These are phyloP conservation scores for Oreonectes daqikongensis DNA, from an alignment of 2,797 vertebrate species.

Conservation along the genomic window DNA sequence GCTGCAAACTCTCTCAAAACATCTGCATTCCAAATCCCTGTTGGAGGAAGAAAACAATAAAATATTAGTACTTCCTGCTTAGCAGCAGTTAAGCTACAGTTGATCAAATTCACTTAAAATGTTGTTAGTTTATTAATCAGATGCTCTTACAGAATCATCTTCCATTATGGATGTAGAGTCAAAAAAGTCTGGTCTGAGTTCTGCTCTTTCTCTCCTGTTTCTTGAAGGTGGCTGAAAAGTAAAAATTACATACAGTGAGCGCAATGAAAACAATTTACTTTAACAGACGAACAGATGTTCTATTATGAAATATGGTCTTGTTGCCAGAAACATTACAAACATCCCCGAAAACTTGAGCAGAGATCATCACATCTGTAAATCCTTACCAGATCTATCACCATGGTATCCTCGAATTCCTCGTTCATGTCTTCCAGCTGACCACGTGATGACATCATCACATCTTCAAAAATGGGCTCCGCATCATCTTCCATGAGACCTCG, in stretches of 20 bases:
- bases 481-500: constrained; percentile 99
- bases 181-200: constrained; percentile 99
- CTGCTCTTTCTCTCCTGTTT: constrained; percentile 95
- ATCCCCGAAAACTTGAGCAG: neutral
- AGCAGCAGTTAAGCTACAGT: no score
- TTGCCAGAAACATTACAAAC: neutral
- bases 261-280: neutral
- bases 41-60: neutral
- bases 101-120: constrained; percentile 1
- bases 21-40: constrained; percentile 63
- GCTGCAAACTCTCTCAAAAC: constrained; percentile 53
- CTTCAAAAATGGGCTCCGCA: constrained; percentile 98
- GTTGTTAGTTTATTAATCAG: neutral
- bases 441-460: constrained; percentile 99
- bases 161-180: constrained; percentile 99
- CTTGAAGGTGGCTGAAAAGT: constrained; percentile 91
- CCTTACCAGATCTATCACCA: constrained; percentile 98
- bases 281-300: constrained; percentile 20
- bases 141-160: constrained; percentile 91
- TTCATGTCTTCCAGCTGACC: constrained; percentile 99
- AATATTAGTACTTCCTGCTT: neutral
- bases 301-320: neutral
- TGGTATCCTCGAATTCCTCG: constrained; percentile 99
- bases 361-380: constrained; percentile 16
- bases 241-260: neutral